Percentiles rank a stretch among this genome's conserved stretches.
Evolutionary conservation across 2,888 invertebrate species (phyloP).

Genomic region (Eurytoma californica): DNA sequence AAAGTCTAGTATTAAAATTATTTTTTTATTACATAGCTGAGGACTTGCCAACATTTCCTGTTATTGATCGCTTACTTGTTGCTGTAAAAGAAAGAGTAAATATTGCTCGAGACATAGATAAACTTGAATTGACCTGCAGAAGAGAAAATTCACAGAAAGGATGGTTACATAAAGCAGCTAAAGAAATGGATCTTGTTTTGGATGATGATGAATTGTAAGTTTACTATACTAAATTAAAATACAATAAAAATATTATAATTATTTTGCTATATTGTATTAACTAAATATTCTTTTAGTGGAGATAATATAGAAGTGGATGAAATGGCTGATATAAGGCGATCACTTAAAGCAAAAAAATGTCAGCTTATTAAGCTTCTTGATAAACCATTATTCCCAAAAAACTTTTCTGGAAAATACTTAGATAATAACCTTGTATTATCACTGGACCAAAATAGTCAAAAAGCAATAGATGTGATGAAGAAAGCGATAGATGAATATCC

Average conservation of each 20-base stretch:
- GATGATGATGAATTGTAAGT: slow-evolving; percentile 81
- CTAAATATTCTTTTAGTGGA: slow-evolving; percentile 61
- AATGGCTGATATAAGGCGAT: slow-evolving; percentile 75
- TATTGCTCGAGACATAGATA: slow-evolving; percentile 88
- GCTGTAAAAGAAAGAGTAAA: slow-evolving; percentile 84
- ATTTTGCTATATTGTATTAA: slow-evolving; percentile 27
- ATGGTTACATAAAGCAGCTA: slow-evolving; percentile 91
- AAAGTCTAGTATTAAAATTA: slow-evolving; percentile 1
- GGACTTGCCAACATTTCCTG: slow-evolving; percentile 90
- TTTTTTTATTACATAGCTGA: slow-evolving; percentile 78
- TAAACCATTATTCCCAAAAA: slow-evolving; percentile 81
- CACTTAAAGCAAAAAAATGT: slow-evolving; percentile 76
- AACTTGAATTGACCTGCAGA: slow-evolving; percentile 81
- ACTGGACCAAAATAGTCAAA: slow-evolving; percentile 67
- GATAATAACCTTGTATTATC: slow-evolving; percentile 69
- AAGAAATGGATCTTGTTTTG: slow-evolving; percentile 93
- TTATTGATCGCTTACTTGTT: slow-evolving; percentile 80
- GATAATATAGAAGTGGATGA: slow-evolving; percentile 69
- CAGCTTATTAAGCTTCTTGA: slow-evolving; percentile 77
- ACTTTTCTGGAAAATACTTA: slow-evolving; percentile 82
- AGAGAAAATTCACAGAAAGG: slow-evolving; percentile 83
- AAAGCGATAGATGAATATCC: slow-evolving; percentile 65
- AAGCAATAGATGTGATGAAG: slow-evolving; percentile 78
- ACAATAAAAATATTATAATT: slow-evolving; percentile 19
- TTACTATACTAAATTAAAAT: background rate